Percentiles rank a stretch among this genome's conserved stretches.
Evolutionary conservation across 2,888 invertebrate genomes (phyloP).

Genomic region (Mongoloraphidia duomilia): DNA sequence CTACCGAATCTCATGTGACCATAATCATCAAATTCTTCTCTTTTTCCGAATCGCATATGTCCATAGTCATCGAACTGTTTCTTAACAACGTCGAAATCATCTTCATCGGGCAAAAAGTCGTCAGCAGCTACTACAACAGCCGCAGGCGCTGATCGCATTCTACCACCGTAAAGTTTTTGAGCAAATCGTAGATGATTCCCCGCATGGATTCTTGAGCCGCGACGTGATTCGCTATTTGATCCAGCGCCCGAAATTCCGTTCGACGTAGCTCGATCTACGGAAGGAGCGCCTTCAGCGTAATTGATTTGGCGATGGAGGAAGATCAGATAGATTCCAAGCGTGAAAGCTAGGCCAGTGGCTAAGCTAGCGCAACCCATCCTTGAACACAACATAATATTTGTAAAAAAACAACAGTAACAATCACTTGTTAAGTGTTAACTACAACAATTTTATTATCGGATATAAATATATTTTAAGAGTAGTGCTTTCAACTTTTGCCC

Average conservation of each 20-base stretch:
- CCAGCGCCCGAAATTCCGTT: conserved; percentile 15
- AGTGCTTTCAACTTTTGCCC: too few species aligned
- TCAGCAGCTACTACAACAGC: conserved; percentile 16
- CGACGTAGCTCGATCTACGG: conserved; percentile 11
- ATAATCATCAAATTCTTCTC: conserved; percentile 60
- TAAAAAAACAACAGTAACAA: too few species aligned
- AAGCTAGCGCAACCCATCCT: conserved; percentile 13
- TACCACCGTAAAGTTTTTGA: conserved; percentile 9
- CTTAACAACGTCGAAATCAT: conserved; percentile 34
- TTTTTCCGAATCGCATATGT: conserved; percentile 44
- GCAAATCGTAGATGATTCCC: conserved; percentile 14
- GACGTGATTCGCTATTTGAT: not conserved
- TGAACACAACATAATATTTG: not conserved
- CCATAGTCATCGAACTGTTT: conserved; percentile 45
- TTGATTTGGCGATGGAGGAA: conserved; percentile 10
- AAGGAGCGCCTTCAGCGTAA: conserved; percentile 11
- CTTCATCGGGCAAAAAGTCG: conserved; percentile 23
- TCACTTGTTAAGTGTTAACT: too few species aligned
- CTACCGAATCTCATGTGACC: conserved; percentile 61
- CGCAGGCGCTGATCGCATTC: conserved; percentile 19
- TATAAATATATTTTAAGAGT: too few species aligned
- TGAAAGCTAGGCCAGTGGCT: conserved; percentile 8
- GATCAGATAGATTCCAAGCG: conserved; percentile 11
- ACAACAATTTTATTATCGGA: too few species aligned
- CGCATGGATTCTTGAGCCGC: conserved; percentile 11